Base-by-base conservation (phyloP, 2,113 vertebrate species). In the Sphaerodactylus townsendi region DNA sequence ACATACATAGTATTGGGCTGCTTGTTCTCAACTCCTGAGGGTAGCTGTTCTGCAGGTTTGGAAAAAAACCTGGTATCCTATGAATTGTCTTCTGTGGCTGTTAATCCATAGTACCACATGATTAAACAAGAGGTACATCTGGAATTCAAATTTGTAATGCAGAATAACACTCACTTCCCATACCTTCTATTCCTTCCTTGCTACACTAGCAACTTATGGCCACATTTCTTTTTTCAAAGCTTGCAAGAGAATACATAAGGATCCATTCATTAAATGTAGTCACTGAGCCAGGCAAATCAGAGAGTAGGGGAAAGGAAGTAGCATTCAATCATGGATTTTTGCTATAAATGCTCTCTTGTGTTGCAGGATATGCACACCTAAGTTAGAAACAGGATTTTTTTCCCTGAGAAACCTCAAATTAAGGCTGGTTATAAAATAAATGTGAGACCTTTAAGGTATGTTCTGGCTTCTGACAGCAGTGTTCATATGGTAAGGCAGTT, bases 271-370 rank as follows among this genome's bases (percentile, higher is more conserved):
- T 83, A 78, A 19, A 86, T 73, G 81, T 77, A 90, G 90, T 86
- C 89, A 86, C 85, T 90, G 87, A 87, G 86, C 41, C 84, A 84
- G 92, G 91, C 88, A 81, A 87, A 85, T 83, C 77, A 87, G 72
- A 85, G 79, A 79, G 0, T 2, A 56, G 84, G 90, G 82, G 90
- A 90, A 92, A 89, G 92, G 92, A 94, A 94, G 87, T 89, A 84
- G 86, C 66, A 89, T 91, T 91, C 86, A 91, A 88, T 88, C 91
- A 76, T 41, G 48, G 66, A 14, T 33, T 84, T 83, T n/a, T 33
- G 70, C 89, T 90, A 97, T 96, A 97, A 98, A 97, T 77, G 93
- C 93, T 92, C 93, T 93, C 96, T 97, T 98, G 97, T 97, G 93
- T 92, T 93, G 72, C 39, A 89, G 92, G 90, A 97, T 96, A 97